Evolutionary conservation across 2,888 invertebrate genomes (phyloP).

Genomic region (Stenichneumon culpator): DNA sequence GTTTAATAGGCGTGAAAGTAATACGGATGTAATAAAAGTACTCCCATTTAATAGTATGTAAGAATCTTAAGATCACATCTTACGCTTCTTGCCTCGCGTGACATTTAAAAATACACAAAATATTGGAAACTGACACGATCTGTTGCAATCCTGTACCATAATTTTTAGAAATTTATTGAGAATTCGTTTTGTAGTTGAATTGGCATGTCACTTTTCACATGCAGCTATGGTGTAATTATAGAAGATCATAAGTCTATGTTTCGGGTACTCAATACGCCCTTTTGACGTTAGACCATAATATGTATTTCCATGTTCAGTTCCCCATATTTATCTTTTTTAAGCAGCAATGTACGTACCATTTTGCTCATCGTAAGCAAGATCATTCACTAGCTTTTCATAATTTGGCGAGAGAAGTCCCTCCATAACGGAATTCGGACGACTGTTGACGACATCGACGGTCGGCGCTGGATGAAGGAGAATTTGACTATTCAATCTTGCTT

Average conservation of each 20-base stretch:
- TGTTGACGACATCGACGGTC: constrained; percentile 74
- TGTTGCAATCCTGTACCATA: no score
- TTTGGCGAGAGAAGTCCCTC: constrained; percentile 86
- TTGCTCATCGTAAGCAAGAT: constrained; percentile 76
- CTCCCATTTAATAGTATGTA: no score
- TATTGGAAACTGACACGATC: no score
- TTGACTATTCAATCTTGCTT: constrained; percentile 85
- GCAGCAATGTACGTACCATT: constrained; percentile 71
- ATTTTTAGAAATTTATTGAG: no score
- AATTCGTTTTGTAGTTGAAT: no score
- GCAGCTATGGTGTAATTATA: not conserved
- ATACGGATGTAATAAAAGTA: no score
- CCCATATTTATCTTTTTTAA: not conserved
- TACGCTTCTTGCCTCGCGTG: no score
- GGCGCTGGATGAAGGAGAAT: constrained; percentile 65
- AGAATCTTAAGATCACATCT: no score
- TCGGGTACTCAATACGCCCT: not conserved
- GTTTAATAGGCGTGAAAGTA: no score
- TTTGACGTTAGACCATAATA: not conserved
- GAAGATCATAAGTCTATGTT: no score
- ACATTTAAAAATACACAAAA: no score
- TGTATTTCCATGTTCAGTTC: not conserved
- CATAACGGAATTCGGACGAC: constrained; percentile 87
- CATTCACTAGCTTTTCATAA: constrained; percentile 74
- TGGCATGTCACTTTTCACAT: not conserved